These are phyloP conservation scores for Petrocephalus zakoni DNA, from an alignment of 2,113 vertebrate species.

Conservation along the genomic window DNA sequence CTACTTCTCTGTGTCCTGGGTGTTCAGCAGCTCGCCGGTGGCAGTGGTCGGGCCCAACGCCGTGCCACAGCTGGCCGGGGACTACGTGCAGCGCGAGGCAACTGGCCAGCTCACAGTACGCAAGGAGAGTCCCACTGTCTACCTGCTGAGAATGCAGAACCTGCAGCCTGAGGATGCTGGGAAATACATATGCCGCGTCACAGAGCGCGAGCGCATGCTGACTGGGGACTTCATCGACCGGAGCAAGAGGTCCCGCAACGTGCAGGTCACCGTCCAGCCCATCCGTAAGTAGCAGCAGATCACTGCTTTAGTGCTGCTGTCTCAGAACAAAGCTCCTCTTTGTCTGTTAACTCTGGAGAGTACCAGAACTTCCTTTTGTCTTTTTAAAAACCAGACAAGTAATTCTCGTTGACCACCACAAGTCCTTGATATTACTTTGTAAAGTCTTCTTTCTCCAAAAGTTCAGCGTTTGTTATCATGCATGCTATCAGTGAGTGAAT, in stretches of 20 bases:
- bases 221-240: conserved; percentile 92
- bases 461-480: neutral
- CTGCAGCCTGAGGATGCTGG: conserved; percentile 80
- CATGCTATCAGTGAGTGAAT: neutral
- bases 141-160: conserved; percentile 86
- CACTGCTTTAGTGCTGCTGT: neutral
- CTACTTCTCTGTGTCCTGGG: conserved; percentile 95
- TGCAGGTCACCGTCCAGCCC: conserved; percentile 79
- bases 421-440: neutral
- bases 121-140: conserved; percentile 75
- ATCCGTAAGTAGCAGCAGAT: conserved; percentile 78
- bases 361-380: neutral
- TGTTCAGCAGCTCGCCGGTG: conserved; percentile 94
- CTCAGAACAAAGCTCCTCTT: neutral
- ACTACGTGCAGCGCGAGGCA: conserved; percentile 78
- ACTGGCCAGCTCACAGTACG: conserved; percentile 81
- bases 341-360: neutral
- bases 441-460: neutral
- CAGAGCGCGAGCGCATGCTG: conserved; percentile 81
- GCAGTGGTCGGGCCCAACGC: conserved; percentile 88
- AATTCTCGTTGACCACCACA: neutral
- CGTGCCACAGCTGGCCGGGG: conserved; percentile 79
- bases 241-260: conserved; percentile 91
- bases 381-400: neutral
- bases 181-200: conserved; percentile 94